phyloP scores from a whole-genome alignment of 2,113 vertebrate genomes.

The Fulica atra region DNA sequence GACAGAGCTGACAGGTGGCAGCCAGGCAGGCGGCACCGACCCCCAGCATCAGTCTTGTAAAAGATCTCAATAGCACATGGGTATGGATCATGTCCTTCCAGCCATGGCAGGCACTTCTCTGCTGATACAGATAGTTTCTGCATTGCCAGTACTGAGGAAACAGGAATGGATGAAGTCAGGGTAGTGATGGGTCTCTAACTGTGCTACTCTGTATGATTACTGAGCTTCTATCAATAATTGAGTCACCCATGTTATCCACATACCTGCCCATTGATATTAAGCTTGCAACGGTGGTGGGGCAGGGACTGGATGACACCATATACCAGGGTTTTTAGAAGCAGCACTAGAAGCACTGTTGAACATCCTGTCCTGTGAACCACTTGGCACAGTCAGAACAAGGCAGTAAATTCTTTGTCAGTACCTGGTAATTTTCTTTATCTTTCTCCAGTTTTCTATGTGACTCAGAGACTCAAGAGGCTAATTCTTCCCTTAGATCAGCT shows the following conservation, averaged over 20 bases:
- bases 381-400: background rate
- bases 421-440: background rate
- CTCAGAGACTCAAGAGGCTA: background rate
- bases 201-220: background rate
- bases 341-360: background rate
- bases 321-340: background rate
- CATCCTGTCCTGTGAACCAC: background rate
- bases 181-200: background rate
- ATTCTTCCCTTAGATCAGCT: background rate
- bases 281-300: no score
- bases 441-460: background rate
- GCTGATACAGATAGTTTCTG: background rate
- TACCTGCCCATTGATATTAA: background rate
- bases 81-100: background rate
- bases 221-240: background rate
- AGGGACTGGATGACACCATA: background rate
- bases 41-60: background rate
- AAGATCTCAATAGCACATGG: background rate
- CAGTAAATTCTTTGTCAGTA: background rate
- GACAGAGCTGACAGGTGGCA: background rate
- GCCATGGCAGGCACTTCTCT: background rate
- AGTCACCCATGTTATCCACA: accelerated
- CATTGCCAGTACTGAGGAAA: background rate
- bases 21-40: background rate
- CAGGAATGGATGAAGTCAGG: background rate